A percentile compares a stretch with the other conserved stretches of the same genome.
Evolutionary conservation across 1,140 invertebrate species (phyloP).

Genomic region (Drosophila bifasciata): DNA sequence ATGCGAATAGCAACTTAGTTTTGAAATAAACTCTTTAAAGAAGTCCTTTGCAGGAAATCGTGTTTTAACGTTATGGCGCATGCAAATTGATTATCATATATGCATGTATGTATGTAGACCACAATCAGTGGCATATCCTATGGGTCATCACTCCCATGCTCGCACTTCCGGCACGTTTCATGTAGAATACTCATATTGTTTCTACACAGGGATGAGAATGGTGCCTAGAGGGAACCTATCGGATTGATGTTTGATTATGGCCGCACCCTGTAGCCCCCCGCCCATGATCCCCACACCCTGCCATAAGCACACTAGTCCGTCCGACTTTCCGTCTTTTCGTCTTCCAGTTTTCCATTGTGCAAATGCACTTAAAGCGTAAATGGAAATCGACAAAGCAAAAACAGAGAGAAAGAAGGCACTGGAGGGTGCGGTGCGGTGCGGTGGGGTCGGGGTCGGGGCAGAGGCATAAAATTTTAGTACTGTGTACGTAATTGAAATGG

Average conservation of each 20-base stretch:
- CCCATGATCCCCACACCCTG: not conserved
- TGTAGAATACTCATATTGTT: no score
- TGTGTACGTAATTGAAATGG: constrained; percentile 79
- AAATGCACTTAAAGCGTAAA: constrained; percentile 78
- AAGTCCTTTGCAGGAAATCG: no score
- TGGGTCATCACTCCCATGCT: no score
- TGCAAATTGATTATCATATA: no score
- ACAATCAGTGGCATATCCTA: no score
- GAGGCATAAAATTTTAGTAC: constrained; percentile 77
- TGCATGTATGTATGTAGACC: no score
- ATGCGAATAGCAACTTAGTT: no score
- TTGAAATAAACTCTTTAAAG: no score
- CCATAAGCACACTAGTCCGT: not conserved
- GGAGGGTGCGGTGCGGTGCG: not conserved
- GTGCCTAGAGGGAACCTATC: not conserved
- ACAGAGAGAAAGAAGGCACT: not conserved
- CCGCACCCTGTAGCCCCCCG: constrained; percentile 13
- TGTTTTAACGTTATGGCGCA: no score
- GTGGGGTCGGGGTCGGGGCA: constrained; percentile 22
- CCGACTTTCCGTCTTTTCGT: not conserved
- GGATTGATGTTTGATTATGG: constrained; percentile 49
- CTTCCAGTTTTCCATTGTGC: constrained; percentile 50
- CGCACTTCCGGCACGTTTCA: no score
- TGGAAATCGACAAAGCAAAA: constrained; percentile 61
- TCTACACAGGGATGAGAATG: no score